These are phyloP conservation scores for Mellilla xanthometata DNA, from an alignment of 2,888 invertebrate genomes.

Conservation along the genomic window DNA sequence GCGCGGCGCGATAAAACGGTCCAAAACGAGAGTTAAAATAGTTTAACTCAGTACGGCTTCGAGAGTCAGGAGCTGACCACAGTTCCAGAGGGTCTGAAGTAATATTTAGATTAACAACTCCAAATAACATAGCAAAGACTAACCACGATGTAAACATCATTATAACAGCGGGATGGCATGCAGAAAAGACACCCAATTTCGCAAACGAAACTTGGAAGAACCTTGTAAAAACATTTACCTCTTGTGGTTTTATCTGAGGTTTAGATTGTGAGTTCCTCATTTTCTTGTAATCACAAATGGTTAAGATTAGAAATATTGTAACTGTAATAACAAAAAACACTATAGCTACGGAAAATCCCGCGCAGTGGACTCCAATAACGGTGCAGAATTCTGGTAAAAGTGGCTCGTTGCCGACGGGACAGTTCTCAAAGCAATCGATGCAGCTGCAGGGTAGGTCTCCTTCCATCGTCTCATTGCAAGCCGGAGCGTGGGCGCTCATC, in stretches of 20 bases:
- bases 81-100: constrained; percentile 96
- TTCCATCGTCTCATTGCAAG: constrained; percentile 83
- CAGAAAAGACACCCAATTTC: constrained; percentile 81
- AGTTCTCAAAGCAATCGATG: constrained; percentile 87
- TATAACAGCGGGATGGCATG: constrained; percentile 85
- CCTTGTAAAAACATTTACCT: constrained; percentile 42
- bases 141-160: constrained; percentile 85
- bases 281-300: constrained; percentile 40
- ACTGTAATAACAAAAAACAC: constrained; percentile 71
- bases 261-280: constrained; percentile 29
- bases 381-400: constrained; percentile 67
- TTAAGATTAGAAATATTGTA: constrained; percentile 52
- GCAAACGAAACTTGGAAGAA: constrained; percentile 57
- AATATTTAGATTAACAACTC: constrained; percentile 86
- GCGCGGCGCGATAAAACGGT: constrained; percentile 95
- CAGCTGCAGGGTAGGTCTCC: constrained; percentile 87
- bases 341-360: constrained; percentile 84
- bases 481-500: constrained; percentile 68
- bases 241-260: constrained; percentile 13
- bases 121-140: constrained; percentile 83
- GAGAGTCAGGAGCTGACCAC: constrained; percentile 94
- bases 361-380: constrained; percentile 84
- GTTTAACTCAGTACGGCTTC: constrained; percentile 91
- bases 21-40: constrained; percentile 94
- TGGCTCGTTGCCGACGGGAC: constrained; percentile 78